phyloP scores from a whole-genome alignment of 2,888 invertebrate genomes.

The Sarcophaga carnaria region DNA sequence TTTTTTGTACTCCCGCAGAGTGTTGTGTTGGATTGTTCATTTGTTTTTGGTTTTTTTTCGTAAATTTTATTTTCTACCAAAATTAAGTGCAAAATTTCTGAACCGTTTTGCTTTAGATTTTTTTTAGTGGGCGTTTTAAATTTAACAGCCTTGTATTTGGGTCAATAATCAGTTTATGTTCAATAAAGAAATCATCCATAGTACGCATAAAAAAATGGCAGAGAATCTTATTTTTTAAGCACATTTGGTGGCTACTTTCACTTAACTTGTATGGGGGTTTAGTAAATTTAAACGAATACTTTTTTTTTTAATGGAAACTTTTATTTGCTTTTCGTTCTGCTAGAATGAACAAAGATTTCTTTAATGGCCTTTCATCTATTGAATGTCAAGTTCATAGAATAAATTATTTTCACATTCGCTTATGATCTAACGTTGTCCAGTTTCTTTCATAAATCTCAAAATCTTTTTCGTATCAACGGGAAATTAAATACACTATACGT shows the following conservation, averaged over 20 bases:
- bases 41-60: neutral
- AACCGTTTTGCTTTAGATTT: constrained; percentile 10
- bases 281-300: neutral
- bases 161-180: constrained; percentile 49
- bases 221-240: neutral
- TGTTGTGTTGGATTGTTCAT: neutral
- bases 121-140: constrained; percentile 45
- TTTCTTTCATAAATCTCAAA: no score
- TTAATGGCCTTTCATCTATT: no score
- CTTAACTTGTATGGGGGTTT: neutral
- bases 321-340: no score
- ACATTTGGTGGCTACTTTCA: neutral
- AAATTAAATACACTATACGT: no score
- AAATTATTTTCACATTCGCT: no score
- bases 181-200: constrained; percentile 19
- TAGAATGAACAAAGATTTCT: no score
- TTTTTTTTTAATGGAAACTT: neutral
- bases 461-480: no score
- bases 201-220: neutral
- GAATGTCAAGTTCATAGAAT: no score
- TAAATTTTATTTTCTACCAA: neutral
- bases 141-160: constrained; percentile 43
- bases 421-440: no score
- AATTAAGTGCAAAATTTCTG: constrained; percentile 41
- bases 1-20: constrained; percentile 25